A percentile compares a stretch with the other conserved stretches of the same genome.
phyloP scores from a whole-genome alignment of 2,888 invertebrate species.

The Pandemis heparana region DNA sequence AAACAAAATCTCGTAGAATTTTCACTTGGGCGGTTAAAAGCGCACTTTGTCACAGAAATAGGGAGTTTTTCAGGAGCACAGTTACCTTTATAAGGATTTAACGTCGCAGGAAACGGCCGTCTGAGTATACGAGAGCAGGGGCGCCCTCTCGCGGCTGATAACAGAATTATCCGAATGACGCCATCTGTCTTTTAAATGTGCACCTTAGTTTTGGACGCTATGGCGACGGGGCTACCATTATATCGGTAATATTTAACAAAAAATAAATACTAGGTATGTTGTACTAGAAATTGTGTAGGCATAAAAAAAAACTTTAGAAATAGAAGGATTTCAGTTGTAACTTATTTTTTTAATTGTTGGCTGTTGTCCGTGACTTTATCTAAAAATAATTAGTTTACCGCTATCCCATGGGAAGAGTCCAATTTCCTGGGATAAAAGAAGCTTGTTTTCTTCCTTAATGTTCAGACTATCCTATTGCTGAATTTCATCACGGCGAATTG shows the following conservation, averaged over 20 bases:
- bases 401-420: too few relatives aligned
- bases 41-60: constrained; percentile 77
- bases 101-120: constrained; percentile 80
- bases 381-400: too few relatives aligned
- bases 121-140: constrained; percentile 79
- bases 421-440: too few relatives aligned
- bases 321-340: neutral
- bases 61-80: constrained; percentile 80
- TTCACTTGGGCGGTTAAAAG: constrained; percentile 75
- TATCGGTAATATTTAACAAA: constrained; percentile 29
- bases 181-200: constrained; percentile 88
- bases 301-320: too few relatives aligned
- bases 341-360: too few relatives aligned
- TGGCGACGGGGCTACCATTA: constrained; percentile 40
- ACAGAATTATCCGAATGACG: constrained; percentile 88
- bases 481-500: too few relatives aligned
- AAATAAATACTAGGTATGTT: constrained; percentile 26
- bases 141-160: constrained; percentile 85
- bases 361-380: too few relatives aligned
- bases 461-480: too few relatives aligned
- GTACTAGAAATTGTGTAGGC: neutral
- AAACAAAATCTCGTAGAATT: constrained; percentile 70
- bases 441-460: too few relatives aligned
- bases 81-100: constrained; percentile 82
- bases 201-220: constrained; percentile 77